Conservation (phyloP, 2,113 vertebrate species). For the Todiramphus saurophagus region DNA sequence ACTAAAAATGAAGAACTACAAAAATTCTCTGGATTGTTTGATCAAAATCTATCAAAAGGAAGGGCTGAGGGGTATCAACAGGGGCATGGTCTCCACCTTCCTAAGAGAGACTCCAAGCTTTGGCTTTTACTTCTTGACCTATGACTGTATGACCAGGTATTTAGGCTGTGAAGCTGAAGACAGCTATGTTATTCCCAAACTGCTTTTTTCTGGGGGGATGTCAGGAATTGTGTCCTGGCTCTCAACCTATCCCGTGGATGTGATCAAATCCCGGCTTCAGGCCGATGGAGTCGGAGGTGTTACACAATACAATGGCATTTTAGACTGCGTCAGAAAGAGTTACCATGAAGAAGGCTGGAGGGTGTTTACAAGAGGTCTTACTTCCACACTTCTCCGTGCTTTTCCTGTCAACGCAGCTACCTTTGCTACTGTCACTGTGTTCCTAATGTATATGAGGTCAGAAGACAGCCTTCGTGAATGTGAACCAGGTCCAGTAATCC, state of each 20-base stretch:
- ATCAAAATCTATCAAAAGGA: slow-evolving; percentile 88
- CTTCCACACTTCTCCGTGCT: slow-evolving; percentile 92
- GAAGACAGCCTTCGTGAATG: slow-evolving; percentile 74
- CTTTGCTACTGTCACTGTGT: slow-evolving; percentile 91
- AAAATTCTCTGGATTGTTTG: slow-evolving; percentile 93
- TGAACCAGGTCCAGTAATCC: slow-evolving; percentile 73
- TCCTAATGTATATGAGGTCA: slow-evolving; percentile 86
- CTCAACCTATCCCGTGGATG: slow-evolving; percentile 92
- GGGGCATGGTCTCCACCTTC: slow-evolving; percentile 91
- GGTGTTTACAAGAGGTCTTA: slow-evolving; percentile 91
- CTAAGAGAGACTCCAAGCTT: slow-evolving; percentile 93
- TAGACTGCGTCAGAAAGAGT: slow-evolving; percentile 89
- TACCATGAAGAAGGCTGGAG: slow-evolving; percentile 86
- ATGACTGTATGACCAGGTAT: slow-evolving; percentile 87
- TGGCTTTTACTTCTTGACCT: slow-evolving; percentile 93
- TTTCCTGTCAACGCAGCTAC: slow-evolving; percentile 96
- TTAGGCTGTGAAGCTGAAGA: slow-evolving; percentile 89
- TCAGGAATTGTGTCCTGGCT: slow-evolving; percentile 93
- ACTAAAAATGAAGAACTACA: slow-evolving; percentile 84
- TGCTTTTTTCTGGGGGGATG: slow-evolving; percentile 92
- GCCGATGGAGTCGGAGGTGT: slow-evolving; percentile 88
- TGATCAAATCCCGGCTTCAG: slow-evolving; percentile 95
- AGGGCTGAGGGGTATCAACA: slow-evolving; percentile 87
- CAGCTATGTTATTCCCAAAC: slow-evolving; percentile 88
- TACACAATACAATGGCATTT: slow-evolving; percentile 84